phyloP scores from a whole-genome alignment of 2,797 vertebrate species.

The Mormyrus proboscirostris region DNA sequence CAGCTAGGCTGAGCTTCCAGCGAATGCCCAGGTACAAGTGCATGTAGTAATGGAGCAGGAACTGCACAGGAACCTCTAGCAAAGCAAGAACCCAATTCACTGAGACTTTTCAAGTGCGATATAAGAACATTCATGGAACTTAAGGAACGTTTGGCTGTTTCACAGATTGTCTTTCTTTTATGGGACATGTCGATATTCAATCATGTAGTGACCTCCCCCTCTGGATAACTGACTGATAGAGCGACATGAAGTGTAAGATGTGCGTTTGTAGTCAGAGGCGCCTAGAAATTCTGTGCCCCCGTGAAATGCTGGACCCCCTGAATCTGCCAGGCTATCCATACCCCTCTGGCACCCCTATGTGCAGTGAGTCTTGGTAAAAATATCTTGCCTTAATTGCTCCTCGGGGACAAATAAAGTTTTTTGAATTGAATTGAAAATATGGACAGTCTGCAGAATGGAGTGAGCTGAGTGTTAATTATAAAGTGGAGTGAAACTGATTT shows the following conservation, averaged over 20 bases:
- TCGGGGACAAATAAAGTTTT: too few species aligned
- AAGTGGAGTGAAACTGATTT: neutral
- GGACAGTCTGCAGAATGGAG: neutral
- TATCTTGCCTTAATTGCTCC: too few species aligned
- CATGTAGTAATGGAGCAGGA: neutral
- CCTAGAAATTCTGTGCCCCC: neutral
- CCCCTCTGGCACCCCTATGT: neutral
- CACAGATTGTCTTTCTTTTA: neutral
- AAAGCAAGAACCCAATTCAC: neutral
- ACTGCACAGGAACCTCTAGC: neutral
- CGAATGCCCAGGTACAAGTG: neutral
- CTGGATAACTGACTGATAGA: neutral
- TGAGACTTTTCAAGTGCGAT: neutral
- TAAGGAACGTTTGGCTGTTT: neutral
- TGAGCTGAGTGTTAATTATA: neutral
- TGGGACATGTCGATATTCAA: neutral
- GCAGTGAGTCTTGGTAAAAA: neutral
- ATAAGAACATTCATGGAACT: neutral
- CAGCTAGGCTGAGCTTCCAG: neutral
- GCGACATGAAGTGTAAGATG: neutral
- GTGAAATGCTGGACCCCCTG: neutral
- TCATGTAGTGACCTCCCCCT: neutral
- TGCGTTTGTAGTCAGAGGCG: neutral
- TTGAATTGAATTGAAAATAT: neutral
- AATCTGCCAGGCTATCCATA: neutral